Evolutionary conservation across 2,797 vertebrate species (phyloP), one percentile per base, ranked within the genome.

Genomic region (Oreochromis grahami): DNA sequence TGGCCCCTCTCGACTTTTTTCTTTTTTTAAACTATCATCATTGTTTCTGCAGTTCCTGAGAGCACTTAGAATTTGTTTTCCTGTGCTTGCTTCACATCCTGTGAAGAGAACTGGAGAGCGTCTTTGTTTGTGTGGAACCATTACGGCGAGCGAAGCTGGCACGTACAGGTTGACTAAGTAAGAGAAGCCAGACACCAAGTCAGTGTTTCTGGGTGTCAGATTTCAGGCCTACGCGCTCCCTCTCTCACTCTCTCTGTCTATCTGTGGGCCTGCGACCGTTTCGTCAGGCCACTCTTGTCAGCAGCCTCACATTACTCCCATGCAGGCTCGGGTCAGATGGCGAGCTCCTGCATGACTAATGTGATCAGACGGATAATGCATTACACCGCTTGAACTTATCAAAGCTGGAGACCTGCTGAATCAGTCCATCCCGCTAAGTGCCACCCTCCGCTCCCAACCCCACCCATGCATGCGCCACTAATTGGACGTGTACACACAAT

Each of bases 131-230:
- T 92, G 90, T 89, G 90, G 91, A 95, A 93, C 93, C 93, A 95
- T 95, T 92, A 91, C 56, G 43, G 80, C 79, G 41, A 85, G 84
- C 86, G 88, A 89, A 93, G 89, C 84, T 93, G 94, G 92, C 95
- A 95, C 92, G 91, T 94, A 93, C 95, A 92, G 95, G 95, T 95
- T 94, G 92, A 92, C 94, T 86, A 91, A 93, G 88, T 91, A 94
- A 94, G 94, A 94, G 93, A 95, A 95, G 94, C 92, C 95, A 95
- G 95, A 94, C 95, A 95, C 94, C 92, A 92, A 94, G 89, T 94
- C 92, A 86, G 89, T 92, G 90, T 94, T 94, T 94, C 89, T 93
- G 88, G 92, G 96, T 95, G 95, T 97, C 94, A 90, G 83, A 93
- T 96, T 96, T 96, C 96, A 94, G 90, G 85, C 88, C 91, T 77